Base-by-base conservation (phyloP, 2,888 invertebrate species). In the Drosophila algonquin region DNA sequence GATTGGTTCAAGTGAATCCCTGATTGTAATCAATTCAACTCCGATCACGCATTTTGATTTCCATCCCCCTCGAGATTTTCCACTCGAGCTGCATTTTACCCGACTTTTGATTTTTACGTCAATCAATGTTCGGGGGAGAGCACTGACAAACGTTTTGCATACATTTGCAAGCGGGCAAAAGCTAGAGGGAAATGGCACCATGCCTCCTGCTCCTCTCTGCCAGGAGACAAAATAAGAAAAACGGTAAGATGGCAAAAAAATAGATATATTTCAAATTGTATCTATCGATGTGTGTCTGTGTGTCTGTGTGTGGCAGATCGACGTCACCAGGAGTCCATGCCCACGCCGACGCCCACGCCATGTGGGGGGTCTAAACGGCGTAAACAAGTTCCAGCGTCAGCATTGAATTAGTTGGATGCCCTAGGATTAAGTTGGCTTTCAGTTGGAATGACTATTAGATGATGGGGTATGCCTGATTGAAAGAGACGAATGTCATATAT, bases 51-150 rank as follows among this genome's bases (percentile, higher is more conserved):
- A 54, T 53, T 60, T 54, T 30, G 8, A 65, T 24, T 35, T 73
- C 51, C 0, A 24, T 24, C 4, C 47, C 9, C 52, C 35, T 14
- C 35, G 35, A 40, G 12, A 12, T 44, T 52, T 71, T 72, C 56
- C 70, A 51, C 44, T 56, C 47, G 18, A 61, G 16, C 47, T 72
- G 64, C 52, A 14, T 16, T 58, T 51, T 8, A 32, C 21, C 35
- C 46, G 24, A 24, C 35, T 50, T 81, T 76, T 76, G 56, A 73
- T 79, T 71, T 57, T 53, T n/a, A 56, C 61, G 75, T 63, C 73
- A 68, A 75, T 74, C 73, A 69, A 35, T 61, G 75, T 62, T 35
- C 51, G 12, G 7, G 14, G 40, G 40, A 14, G 14, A 40, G 40
- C 14, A 14, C 24, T 52, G 40, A 40, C 47, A 59, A 52, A 56